These are phyloP conservation scores for Xestoiulus laeticollis DNA, from an alignment of 2,888 invertebrate species.

Conservation along the genomic window DNA sequence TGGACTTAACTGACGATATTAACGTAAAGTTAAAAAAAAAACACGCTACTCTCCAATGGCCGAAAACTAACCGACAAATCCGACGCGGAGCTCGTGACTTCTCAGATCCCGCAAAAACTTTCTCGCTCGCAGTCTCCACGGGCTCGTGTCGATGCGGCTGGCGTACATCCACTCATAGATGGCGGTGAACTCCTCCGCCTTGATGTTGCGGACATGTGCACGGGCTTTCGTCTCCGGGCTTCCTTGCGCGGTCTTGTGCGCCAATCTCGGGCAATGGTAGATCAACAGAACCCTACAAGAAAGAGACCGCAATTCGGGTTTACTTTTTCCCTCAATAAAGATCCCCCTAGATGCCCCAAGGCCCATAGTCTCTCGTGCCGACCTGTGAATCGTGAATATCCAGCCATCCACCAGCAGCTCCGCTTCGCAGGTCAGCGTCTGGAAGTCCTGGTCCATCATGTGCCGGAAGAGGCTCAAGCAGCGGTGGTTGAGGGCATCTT, in stretches of 20 bases:
- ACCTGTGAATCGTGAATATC: constrained; percentile 11
- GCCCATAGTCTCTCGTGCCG: neutral
- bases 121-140: neutral
- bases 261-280: neutral
- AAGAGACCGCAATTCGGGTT: neutral
- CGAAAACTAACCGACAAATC: neutral
- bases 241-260: neutral
- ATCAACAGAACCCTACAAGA: neutral
- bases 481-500: neutral
- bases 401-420: neutral
- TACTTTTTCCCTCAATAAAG: neutral
- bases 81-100: neutral
- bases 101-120: neutral
- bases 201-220: neutral
- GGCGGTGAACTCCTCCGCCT: neutral
- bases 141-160: neutral
- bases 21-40: neutral
- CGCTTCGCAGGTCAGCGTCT: neutral
- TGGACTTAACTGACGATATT: neutral
- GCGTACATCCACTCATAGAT: constrained; percentile 43
- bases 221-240: neutral
- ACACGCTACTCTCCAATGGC: neutral
- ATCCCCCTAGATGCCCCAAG: neutral
- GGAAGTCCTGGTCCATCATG: neutral
- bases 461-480: neutral